Evolutionary conservation across 2,113 vertebrate species (phyloP).

Genomic region (Takifugu flavidus): DNA sequence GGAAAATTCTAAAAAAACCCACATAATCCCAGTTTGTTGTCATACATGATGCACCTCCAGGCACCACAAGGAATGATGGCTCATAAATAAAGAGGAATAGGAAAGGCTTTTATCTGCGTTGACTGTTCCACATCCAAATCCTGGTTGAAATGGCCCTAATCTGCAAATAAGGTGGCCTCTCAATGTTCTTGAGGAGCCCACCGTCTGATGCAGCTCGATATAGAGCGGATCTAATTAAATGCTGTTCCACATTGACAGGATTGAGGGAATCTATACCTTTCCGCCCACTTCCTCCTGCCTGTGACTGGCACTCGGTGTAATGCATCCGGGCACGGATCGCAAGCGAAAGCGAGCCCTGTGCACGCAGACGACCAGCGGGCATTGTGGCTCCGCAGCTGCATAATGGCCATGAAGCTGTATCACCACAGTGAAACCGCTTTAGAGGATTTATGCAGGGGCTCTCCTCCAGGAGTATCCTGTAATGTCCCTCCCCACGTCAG

Average conservation of each 20-base stretch:
- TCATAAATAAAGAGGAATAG: not conserved
- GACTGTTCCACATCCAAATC: not conserved
- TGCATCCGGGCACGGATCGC: conserved; percentile 62
- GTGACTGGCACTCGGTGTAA: conserved; percentile 73
- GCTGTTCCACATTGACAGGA: conserved; percentile 80
- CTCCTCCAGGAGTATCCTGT: not conserved
- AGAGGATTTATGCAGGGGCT: not conserved
- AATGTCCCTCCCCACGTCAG: conserved; percentile 2
- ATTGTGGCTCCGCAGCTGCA: conserved; percentile 57
- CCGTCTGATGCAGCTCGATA: conserved; percentile 41
- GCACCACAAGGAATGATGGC: not conserved
- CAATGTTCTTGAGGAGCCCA: not conserved
- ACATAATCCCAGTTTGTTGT: conserved; percentile 9
- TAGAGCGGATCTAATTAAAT: conserved; percentile 75
- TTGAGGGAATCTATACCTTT: conserved; percentile 64
- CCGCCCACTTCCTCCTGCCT: conserved; percentile 46
- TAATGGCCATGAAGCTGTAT: conserved; percentile 7
- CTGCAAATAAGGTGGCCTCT: conserved; percentile 15
- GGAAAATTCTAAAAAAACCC: not conserved
- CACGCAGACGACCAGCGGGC: conserved; percentile 41
- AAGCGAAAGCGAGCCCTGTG: conserved; percentile 63
- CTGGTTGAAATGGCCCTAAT: not conserved
- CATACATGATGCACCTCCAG: conserved; percentile 3
- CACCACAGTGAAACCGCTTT: conserved; percentile 27
- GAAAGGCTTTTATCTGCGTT: not conserved